Evolutionary conservation across 2,797 vertebrate genomes (phyloP).

Genomic region (Lagodon rhomboides): DNA sequence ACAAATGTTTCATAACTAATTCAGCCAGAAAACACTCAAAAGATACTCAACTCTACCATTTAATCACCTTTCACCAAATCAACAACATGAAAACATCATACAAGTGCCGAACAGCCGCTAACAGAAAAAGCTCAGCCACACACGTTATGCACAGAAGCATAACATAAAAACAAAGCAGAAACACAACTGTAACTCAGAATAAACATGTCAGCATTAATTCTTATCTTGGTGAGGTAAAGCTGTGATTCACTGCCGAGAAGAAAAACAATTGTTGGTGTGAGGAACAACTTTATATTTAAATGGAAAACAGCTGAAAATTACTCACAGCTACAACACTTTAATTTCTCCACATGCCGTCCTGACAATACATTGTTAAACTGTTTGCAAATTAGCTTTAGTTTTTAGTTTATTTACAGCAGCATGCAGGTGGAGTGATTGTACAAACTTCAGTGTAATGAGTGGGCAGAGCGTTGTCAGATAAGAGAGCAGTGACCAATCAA

Average conservation of each 20-base stretch:
- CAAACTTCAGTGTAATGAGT: not conserved
- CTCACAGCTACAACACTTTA: not conserved
- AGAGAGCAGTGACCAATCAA: not conserved
- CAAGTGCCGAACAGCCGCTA: not conserved
- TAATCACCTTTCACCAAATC: not conserved
- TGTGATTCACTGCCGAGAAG: not conserved
- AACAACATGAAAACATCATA: not conserved
- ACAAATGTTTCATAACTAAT: too few relatives aligned
- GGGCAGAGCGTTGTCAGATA: not conserved
- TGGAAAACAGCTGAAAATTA: too few relatives aligned
- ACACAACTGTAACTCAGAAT: too few relatives aligned
- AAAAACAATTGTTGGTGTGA: not conserved
- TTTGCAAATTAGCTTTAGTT: too few relatives aligned
- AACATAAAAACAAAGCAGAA: too few relatives aligned
- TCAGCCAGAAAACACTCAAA: not conserved
- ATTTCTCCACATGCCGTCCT: not conserved
- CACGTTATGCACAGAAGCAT: too few relatives aligned
- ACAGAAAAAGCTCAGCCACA: not conserved
- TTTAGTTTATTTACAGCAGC: too few relatives aligned
- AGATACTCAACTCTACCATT: not conserved
- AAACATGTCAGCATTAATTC: not conserved
- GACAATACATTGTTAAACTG: too few relatives aligned
- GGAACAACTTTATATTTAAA: too few relatives aligned
- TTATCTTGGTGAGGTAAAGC: not conserved
- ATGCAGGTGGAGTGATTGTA: too few relatives aligned